Base-by-base conservation (phyloP, 2,113 vertebrate species). In the Forbesichthys agassizii region DNA sequence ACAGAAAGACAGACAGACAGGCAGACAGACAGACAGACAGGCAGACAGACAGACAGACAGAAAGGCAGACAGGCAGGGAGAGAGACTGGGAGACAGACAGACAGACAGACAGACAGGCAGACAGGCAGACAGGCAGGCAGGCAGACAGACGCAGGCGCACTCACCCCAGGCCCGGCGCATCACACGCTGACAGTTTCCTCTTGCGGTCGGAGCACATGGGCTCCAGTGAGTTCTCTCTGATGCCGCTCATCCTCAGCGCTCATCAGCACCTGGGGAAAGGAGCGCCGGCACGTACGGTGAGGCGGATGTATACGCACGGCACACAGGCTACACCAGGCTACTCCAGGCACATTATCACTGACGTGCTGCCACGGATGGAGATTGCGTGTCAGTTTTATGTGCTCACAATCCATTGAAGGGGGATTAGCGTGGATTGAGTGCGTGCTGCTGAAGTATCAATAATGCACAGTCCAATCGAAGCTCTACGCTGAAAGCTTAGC, bases 141-240 rank as follows among this genome's bases (percentile, higher is more conserved):
- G 56, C 9, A 58, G n/a, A 59, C 10, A n/a, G 36, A 64, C 47
- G 56, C 20, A 61, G 3, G 10, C 42, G 51, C 46, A 84, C 92
- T 81, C 69, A 97, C 98, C 95, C 94, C 63, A 94, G 89, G 69
- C 95, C 95, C 10, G 94, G 95, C 27, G 94, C 90, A 86, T 98
- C 96, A 84, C 94, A 98, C 61, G 95, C 94, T 83, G 97, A 93
- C 61, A 95, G 88, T 88, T 98, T 99, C 74, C 96, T 95, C 79
- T 99, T 99, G 79, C 96, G 95, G 75, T 98, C 95, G 20, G 89
- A 92, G 88, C 94, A 91, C 92, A 98, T 83, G 3, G 92, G 92
- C 84, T 96, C 96, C 91, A 96, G 90, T 73, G 93, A 91, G 83
- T 93, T 96, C 84, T 98, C 97, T 90, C 96, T 95, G 84, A 96